A percentile compares a stretch with the other conserved stretches of the same genome.
Evolutionary conservation across 2,888 invertebrate species (phyloP).

Genomic region (Aethes cnicana): DNA sequence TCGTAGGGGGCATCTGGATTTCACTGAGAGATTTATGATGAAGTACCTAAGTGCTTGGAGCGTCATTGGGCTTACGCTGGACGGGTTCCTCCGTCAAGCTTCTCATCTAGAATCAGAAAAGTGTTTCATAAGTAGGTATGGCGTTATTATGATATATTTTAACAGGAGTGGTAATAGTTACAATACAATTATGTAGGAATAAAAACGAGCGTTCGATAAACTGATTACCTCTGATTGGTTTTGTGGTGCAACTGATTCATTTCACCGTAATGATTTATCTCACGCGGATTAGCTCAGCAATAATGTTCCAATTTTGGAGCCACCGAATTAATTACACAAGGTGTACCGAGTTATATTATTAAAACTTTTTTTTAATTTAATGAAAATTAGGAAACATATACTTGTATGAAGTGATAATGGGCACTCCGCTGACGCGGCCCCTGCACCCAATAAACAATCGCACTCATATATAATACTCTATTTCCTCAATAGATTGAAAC

Average conservation of each 20-base stretch:
- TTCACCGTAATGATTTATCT: background rate
- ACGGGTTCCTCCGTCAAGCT: too few species aligned
- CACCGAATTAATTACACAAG: too few species aligned
- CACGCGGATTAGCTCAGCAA: constrained; percentile 17
- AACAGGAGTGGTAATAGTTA: too few species aligned
- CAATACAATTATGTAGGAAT: too few species aligned
- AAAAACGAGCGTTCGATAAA: background rate
- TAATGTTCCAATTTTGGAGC: background rate
- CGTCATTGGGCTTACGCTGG: too few species aligned
- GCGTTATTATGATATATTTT: too few species aligned
- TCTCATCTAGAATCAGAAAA: too few species aligned
- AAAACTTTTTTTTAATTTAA: too few species aligned
- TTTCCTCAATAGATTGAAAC: constrained; percentile 77
- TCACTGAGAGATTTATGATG: constrained; percentile 21
- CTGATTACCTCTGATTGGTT: constrained; percentile 5
- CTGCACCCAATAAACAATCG: constrained; percentile 53
- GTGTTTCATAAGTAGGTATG: too few species aligned
- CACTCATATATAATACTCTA: constrained; percentile 69
- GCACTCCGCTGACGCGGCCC: constrained; percentile 9
- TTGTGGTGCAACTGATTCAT: constrained; percentile 1
- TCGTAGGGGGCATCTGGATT: constrained; percentile 14
- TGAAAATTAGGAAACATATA: too few species aligned
- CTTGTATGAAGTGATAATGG: constrained; percentile 9
- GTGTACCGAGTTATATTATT: too few species aligned
- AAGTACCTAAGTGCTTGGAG: too few species aligned